These are phyloP conservation scores for Coleophora deauratella DNA, from an alignment of 2,888 invertebrate genomes.

Conservation along the genomic window DNA sequence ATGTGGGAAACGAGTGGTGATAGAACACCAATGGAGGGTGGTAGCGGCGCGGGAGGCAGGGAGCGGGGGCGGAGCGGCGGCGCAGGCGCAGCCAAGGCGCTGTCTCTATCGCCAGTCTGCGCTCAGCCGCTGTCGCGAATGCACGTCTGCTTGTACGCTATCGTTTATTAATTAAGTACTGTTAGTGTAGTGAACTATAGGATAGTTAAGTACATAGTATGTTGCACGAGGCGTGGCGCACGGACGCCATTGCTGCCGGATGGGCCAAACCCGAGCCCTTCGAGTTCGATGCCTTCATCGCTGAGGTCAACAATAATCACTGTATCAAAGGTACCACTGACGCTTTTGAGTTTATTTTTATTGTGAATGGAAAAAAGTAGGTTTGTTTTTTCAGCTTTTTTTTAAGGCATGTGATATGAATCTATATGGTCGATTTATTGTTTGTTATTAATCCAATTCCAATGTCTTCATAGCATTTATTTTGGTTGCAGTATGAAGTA, in stretches of 20 bases:
- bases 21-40: constrained; percentile 13
- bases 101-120: constrained; percentile 22
- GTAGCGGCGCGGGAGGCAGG: constrained; percentile 17
- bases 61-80: constrained; percentile 21
- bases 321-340: constrained; percentile 43
- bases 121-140: constrained; percentile 18
- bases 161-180: no score
- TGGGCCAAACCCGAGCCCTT: constrained; percentile 44
- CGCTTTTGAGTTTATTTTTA: not conserved
- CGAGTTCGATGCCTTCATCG: constrained; percentile 54
- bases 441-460: no score
- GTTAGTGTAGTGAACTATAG: not conserved
- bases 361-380: not conserved
- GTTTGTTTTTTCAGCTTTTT: not conserved
- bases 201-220: constrained; percentile 39
- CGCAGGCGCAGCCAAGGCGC: constrained; percentile 18
- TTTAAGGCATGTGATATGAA: no score
- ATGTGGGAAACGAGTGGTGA: not conserved
- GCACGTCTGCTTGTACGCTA: constrained; percentile 13
- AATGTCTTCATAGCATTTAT: no score
- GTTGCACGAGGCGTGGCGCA: constrained; percentile 56
- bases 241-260: constrained; percentile 19
- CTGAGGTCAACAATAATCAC: constrained; percentile 55
- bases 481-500: no score
- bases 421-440: no score